Conservation (phyloP, 2,888 invertebrate genomes). For the Drosophila kuntzei region DNA sequence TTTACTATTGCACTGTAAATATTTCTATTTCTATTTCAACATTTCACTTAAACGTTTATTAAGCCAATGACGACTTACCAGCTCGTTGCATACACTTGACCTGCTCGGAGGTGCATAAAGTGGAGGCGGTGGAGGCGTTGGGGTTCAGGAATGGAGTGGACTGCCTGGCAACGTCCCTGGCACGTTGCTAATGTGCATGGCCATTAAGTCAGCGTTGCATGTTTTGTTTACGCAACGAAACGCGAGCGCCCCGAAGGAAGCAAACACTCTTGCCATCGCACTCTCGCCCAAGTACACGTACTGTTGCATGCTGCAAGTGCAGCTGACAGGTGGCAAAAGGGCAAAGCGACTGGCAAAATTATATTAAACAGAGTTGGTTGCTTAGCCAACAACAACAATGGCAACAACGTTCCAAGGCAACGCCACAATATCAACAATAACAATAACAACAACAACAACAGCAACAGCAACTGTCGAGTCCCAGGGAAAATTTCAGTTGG, state of each 20-base stretch:
- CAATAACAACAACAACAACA: constrained; percentile 28
- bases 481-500: constrained; percentile 33
- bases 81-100: constrained; percentile 47
- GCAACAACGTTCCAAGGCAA: constrained; percentile 10
- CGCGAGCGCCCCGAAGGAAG: constrained; percentile 33
- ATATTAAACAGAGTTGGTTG: constrained; percentile 57
- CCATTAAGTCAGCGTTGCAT: constrained; percentile 78
- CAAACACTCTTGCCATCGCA: constrained; percentile 48
- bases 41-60: constrained; percentile 69
- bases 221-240: constrained; percentile 76
- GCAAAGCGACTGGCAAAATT: constrained; percentile 48
- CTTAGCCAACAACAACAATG: constrained; percentile 52
- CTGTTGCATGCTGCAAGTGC: constrained; percentile 60
- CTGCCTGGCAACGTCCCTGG: constrained; percentile 47
- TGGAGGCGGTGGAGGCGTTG: not conserved
- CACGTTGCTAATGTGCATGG: constrained; percentile 79
- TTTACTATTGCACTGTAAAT: constrained; percentile 69
- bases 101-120: constrained; percentile 1
- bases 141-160: not conserved
- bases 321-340: constrained; percentile 70
- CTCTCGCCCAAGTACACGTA: not conserved
- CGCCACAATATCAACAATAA: constrained; percentile 41
- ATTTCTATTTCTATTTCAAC: constrained; percentile 75
- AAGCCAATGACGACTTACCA: constrained; percentile 62
- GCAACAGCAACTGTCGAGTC: constrained; percentile 26